Conservation (phyloP, 2,797 vertebrate genomes). For the Aulostomus chinensis region DNA sequence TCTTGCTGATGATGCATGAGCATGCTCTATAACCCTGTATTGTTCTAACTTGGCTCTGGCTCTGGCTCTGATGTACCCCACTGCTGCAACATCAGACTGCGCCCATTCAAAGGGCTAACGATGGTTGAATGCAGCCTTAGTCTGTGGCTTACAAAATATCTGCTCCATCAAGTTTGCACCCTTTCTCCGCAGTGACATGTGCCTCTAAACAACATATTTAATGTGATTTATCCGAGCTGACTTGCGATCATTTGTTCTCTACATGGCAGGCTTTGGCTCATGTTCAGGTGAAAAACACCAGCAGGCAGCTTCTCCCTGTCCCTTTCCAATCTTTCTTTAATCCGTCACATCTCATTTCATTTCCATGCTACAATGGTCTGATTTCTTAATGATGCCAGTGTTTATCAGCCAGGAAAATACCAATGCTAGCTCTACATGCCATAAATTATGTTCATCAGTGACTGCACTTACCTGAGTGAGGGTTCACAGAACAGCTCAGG, state of each 20-base stretch:
- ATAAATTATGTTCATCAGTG: too few species aligned
- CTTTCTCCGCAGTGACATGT: not conserved
- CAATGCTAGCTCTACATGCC: not conserved
- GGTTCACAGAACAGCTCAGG: too few species aligned
- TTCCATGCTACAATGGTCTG: not conserved
- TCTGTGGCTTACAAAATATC: not conserved
- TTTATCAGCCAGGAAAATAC: not conserved
- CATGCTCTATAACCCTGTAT: too few species aligned
- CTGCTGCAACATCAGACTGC: not conserved
- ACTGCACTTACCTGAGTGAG: too few species aligned
- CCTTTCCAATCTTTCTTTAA: not conserved
- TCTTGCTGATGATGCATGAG: too few species aligned
- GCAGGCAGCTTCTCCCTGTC: slow-evolving; percentile 1
- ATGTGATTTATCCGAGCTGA: slow-evolving; percentile 7
- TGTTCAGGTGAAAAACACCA: too few species aligned
- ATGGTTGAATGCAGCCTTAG: not conserved
- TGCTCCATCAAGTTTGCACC: not conserved
- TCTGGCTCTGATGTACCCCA: not conserved
- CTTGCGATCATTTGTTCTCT: not conserved
- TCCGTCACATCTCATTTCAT: not conserved
- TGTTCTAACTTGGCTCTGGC: too few species aligned
- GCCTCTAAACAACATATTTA: slow-evolving; percentile 1
- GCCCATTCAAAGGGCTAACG: too few species aligned
- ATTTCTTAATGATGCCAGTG: not conserved
- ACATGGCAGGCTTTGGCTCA: not conserved